phyloP scores from a whole-genome alignment of 1,140 invertebrate species.

The Drosophila mojavensis region DNA sequence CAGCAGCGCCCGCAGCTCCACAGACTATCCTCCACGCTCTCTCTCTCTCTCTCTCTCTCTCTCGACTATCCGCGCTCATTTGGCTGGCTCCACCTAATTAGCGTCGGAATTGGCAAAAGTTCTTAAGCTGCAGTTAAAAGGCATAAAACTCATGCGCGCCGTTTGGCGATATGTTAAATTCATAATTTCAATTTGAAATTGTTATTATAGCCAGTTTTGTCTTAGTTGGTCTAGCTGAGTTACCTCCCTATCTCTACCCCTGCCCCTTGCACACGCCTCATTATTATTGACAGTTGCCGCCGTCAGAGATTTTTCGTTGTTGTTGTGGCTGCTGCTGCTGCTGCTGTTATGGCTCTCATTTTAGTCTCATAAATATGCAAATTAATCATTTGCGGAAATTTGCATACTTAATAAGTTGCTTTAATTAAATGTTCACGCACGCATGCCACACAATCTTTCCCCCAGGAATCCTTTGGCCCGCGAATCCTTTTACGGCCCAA shows the following conservation, averaged over 20 bases:
- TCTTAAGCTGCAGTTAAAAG: constrained; percentile 80
- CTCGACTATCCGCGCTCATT: not conserved
- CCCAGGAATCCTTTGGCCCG: constrained; percentile 57
- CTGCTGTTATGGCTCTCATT: constrained; percentile 69
- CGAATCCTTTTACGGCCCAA: constrained; percentile 57
- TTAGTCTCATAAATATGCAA: constrained; percentile 82
- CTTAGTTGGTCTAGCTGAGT: constrained; percentile 17
- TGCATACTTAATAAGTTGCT: constrained; percentile 81
- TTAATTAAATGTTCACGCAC: constrained; percentile 82
- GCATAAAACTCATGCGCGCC: constrained; percentile 75
- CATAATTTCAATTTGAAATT: constrained; percentile 79
- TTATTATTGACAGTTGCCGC: constrained; percentile 78
- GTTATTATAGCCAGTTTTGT: constrained; percentile 61
- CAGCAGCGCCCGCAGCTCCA: too few species aligned
- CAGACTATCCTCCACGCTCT: too few species aligned
- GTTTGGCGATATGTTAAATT: constrained; percentile 73
- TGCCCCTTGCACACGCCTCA: constrained; percentile 43
- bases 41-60: not conserved
- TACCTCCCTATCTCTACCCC: too few species aligned
- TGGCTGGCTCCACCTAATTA: constrained; percentile 49
- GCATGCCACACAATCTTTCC: constrained; percentile 77
- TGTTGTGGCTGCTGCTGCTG: constrained; percentile 39
- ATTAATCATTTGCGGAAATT: constrained; percentile 82
- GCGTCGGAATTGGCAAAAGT: constrained; percentile 55
- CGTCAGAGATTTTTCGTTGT: constrained; percentile 42